These are phyloP conservation scores for Phrynosoma blainvillii DNA, from an alignment of 2,113 vertebrate genomes.

Conservation along the genomic window DNA sequence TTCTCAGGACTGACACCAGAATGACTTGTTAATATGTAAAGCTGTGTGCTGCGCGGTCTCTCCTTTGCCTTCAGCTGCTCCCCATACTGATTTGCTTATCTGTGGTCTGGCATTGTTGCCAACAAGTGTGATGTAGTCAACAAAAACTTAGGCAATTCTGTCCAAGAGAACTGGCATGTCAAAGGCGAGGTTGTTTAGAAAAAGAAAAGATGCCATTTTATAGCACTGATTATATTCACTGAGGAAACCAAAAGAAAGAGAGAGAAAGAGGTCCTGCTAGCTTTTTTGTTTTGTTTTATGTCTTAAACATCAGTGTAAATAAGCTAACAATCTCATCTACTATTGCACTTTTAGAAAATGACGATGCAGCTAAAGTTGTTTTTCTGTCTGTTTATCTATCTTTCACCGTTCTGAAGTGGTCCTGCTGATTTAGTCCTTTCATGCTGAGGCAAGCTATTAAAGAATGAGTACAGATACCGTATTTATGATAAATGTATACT, in stretches of 20 bases:
- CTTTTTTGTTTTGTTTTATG: not conserved
- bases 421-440: not conserved
- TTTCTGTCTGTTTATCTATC: not conserved
- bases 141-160: not conserved
- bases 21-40: slow-evolving; percentile 9
- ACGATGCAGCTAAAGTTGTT: not conserved
- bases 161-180: not conserved
- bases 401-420: not conserved
- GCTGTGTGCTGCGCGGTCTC: not conserved
- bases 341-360: not conserved
- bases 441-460: not conserved
- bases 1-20: not conserved
- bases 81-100: not conserved
- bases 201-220: slow-evolving; percentile 59
- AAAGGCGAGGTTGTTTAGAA: slow-evolving; percentile 15
- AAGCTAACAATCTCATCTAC: not conserved
- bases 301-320: not conserved
- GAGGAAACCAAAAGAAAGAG: slow-evolving; percentile 27
- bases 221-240: slow-evolving; percentile 4
- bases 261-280: not conserved
- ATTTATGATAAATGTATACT: not conserved
- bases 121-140: slow-evolving; percentile 32
- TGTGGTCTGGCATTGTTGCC: fast-evolving
- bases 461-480: not conserved
- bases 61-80: not conserved